Evolutionary conservation across 2,888 invertebrate genomes (phyloP).

Genomic region (Metellina segmentata): DNA sequence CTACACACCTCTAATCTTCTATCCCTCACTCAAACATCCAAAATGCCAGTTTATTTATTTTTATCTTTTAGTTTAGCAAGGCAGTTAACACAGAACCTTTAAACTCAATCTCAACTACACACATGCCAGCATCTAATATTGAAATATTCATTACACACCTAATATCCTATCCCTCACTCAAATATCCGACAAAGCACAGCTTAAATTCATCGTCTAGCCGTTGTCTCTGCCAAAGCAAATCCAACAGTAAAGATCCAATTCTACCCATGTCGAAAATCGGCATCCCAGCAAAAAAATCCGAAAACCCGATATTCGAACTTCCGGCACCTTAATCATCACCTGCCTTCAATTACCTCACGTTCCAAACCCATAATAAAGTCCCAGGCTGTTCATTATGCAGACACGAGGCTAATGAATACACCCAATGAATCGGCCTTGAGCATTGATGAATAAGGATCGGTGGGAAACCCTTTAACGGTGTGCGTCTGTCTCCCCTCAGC

Average conservation of each 20-base stretch:
- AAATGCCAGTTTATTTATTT: too few species aligned
- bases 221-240: neutral
- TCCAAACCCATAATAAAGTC: neutral
- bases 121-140: too few species aligned
- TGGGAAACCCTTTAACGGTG: conserved; percentile 32
- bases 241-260: too few species aligned
- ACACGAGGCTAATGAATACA: neutral
- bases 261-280: too few species aligned
- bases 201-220: neutral
- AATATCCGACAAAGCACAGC: too few species aligned
- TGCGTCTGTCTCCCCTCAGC: neutral
- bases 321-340: neutral
- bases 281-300: neutral
- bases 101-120: too few species aligned
- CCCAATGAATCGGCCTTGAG: neutral
- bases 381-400: neutral
- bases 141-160: too few species aligned
- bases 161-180: too few species aligned
- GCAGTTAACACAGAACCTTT: too few species aligned
- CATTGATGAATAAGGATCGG: neutral
- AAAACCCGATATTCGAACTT: neutral
- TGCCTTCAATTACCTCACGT: neutral
- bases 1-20: too few species aligned
- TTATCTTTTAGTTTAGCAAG: too few species aligned
- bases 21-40: too few species aligned